Evolutionary conservation across 2,797 vertebrate species (phyloP), one percentile per base, ranked within the genome.

Genomic region (Etheostoma nigrum): DNA sequence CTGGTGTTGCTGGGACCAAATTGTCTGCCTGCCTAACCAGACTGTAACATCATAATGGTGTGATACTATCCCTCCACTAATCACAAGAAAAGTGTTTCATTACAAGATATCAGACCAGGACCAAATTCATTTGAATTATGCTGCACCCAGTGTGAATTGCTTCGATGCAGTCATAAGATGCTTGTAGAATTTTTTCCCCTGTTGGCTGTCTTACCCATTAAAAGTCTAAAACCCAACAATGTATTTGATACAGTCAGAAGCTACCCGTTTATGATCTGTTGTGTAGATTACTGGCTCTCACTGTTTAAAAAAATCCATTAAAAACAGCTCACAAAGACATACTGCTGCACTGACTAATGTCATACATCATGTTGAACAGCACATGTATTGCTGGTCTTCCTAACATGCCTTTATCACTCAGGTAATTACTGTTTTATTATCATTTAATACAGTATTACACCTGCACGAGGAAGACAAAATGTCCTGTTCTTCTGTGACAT

Each of bases 11-110:
- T 64, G 79, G 79, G 87, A 91, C 89, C 82, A 81, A 90, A 87
- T 90, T 88, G 88, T 89, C 84, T 82, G 78, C 75, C 84, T 89
- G 85, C 81, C 87, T 82, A 84, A 89, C 79, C 87, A 88, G 87
- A 80, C 86, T 80, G 84, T 90, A 89, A 93, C 85, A 83, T 88
- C 74, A 76, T 87, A 85, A 90, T 75, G 33, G 75, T 79, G 79
- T 85, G 83, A 87, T 85, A 69, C 63, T 79, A 74, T 86, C 72
- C 74, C 27, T 74, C 62, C 64, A 71, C 82, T 85, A 86, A 90
- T 90, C 79, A 81, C 67, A 76, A 54, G 67, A 66, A 88, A 79
- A 72, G 74, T 78, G 78, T 85, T 82, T 85, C 75, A 84, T 92
- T 74, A 84, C 47, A 76, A 73, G 47, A 81, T 60, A 75, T 60